These are phyloP conservation scores for Argyra leucocephala DNA, from an alignment of 2,888 invertebrate genomes.

Conservation along the genomic window DNA sequence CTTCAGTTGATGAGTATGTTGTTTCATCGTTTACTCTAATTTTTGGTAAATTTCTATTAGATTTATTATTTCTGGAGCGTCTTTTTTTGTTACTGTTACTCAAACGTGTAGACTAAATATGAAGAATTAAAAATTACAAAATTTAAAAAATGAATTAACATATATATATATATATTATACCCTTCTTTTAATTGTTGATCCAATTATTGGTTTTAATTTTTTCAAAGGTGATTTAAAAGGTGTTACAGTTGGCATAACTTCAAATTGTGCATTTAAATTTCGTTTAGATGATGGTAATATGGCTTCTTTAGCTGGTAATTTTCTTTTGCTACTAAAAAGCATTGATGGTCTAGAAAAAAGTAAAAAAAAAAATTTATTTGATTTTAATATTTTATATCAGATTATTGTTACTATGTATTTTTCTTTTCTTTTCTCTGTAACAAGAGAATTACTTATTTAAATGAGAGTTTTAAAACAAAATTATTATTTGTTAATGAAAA, in stretches of 20 bases:
- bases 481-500: too few relatives aligned
- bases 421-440: too few relatives aligned
- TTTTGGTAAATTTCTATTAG: constrained; percentile 18
- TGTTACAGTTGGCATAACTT: constrained; percentile 15
- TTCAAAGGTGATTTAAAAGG: constrained; percentile 29
- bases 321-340: constrained; percentile 29
- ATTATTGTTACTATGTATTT: too few relatives aligned
- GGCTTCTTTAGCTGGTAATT: constrained; percentile 23
- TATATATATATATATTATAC: not conserved
- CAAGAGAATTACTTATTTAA: too few relatives aligned
- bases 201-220: constrained; percentile 31
- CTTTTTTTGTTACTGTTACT: constrained; percentile 30
- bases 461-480: too few relatives aligned
- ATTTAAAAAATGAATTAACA: not conserved
- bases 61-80: constrained; percentile 22
- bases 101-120: constrained; percentile 23
- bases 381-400: too few relatives aligned
- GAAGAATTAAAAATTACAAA: not conserved
- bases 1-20: constrained; percentile 19
- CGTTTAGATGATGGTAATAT: constrained; percentile 33
- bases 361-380: too few relatives aligned
- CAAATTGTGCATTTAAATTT: constrained; percentile 27
- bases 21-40: constrained; percentile 12
- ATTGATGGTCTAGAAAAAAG: not conserved
- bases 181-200: constrained; percentile 30